These are phyloP conservation scores for Listronotus oregonensis DNA, from an alignment of 1,140 invertebrate species.

Conservation along the genomic window DNA sequence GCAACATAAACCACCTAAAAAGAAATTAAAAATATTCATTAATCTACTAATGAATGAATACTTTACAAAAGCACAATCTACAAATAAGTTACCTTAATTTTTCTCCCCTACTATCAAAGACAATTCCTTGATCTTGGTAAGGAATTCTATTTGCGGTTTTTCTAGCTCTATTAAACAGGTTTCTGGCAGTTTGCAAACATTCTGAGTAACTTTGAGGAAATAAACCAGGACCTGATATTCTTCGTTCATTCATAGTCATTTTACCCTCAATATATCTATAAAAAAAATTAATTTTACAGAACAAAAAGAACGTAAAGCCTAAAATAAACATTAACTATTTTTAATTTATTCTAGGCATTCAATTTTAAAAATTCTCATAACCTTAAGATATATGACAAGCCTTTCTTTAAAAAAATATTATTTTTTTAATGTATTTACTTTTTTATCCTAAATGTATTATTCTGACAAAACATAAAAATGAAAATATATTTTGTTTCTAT, in stretches of 20 bases:
- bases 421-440: no score
- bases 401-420: no score
- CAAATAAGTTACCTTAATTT: conserved; percentile 62
- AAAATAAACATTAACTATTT: no score
- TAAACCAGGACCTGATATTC: conserved; percentile 69
- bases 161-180: conserved; percentile 76
- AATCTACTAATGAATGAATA: not conserved
- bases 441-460: no score
- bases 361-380: no score
- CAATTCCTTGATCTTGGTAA: conserved; percentile 72
- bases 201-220: conserved; percentile 76
- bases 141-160: conserved; percentile 77
- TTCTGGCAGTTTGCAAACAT: conserved; percentile 76
- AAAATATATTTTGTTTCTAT: no score
- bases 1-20: conserved; percentile 79
- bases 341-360: no score
- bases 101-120: conserved; percentile 69
- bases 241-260: conserved; percentile 72
- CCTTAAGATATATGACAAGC: no score
- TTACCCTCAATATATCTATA: conserved; percentile 65
- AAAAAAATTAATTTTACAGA: no score
- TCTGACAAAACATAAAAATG: no score
- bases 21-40: not conserved
- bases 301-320: no score
- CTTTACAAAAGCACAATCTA: not conserved